These are phyloP conservation scores for Penelope pileata DNA, from an alignment of 2,113 vertebrate genomes.

Conservation along the genomic window DNA sequence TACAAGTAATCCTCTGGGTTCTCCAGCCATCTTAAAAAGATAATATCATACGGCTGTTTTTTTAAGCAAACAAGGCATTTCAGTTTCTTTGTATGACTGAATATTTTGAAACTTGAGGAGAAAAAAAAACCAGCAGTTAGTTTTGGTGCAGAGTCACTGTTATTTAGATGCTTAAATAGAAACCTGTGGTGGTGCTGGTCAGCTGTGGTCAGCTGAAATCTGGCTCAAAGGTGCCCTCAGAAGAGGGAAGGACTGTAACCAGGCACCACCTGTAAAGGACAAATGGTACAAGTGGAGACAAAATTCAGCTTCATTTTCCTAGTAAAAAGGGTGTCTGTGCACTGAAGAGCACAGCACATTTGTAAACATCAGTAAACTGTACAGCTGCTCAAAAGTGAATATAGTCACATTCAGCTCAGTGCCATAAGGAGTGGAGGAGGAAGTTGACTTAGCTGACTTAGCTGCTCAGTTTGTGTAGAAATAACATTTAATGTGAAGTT, in stretches of 20 bases:
- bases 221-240: background rate
- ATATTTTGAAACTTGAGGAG: constrained; percentile 26
- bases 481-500: background rate
- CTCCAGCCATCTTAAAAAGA: background rate
- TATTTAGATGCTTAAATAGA: constrained; percentile 39
- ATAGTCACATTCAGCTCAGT: background rate
- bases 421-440: background rate
- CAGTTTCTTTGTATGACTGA: background rate
- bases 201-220: background rate
- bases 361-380: background rate
- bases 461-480: background rate
- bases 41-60: background rate
- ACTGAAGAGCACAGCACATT: background rate
- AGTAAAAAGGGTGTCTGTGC: background rate
- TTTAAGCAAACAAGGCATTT: constrained; percentile 6
- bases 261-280: background rate
- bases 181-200: constrained; percentile 8
- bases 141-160: background rate
- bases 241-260: background rate
- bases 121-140: constrained; percentile 30
- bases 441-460: background rate
- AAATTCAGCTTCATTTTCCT: background rate
- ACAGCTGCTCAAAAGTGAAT: background rate
- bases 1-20: background rate
- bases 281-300: background rate